Evolutionary conservation across 2,888 invertebrate genomes (phyloP).

Genomic region (Oxyteleia sp.): DNA sequence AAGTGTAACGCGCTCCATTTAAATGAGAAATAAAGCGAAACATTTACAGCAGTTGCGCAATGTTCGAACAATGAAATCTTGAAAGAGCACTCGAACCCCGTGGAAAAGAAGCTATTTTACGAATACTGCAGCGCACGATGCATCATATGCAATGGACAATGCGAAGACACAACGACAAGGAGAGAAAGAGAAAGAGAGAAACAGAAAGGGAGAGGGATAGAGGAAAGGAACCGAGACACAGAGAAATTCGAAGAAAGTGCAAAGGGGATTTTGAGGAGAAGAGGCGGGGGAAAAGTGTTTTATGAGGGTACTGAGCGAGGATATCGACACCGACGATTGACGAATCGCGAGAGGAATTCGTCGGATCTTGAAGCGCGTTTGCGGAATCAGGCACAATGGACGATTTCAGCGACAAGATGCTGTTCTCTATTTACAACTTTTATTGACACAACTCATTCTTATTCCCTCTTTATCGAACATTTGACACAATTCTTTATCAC

Average conservation of each 20-base stretch:
- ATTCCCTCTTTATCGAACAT: slow-evolving; percentile 37
- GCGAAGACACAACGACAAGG: slow-evolving; percentile 75
- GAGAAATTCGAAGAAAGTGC: slow-evolving; percentile 39
- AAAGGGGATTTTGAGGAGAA: slow-evolving; percentile 37
- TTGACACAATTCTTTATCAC: slow-evolving; percentile 55
- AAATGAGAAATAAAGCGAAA: slow-evolving; percentile 58
- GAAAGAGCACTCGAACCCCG: slow-evolving; percentile 77
- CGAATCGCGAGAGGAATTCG: slow-evolving; percentile 67
- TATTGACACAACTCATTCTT: slow-evolving; percentile 75
- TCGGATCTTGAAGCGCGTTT: slow-evolving; percentile 76
- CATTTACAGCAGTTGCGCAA: slow-evolving; percentile 62
- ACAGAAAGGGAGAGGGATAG: slow-evolving; percentile 66
- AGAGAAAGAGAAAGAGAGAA: slow-evolving; percentile 48
- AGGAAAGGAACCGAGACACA: slow-evolving; percentile 46
- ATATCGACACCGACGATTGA: slow-evolving; percentile 71
- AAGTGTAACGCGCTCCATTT: slow-evolving; percentile 52
- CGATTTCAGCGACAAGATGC: slow-evolving; percentile 65
- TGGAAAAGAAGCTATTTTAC: slow-evolving; percentile 82
- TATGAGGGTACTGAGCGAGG: slow-evolving; percentile 60
- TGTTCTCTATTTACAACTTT: slow-evolving; percentile 76
- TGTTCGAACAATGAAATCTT: slow-evolving; percentile 81
- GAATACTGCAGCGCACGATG: slow-evolving; percentile 77
- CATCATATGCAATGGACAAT: slow-evolving; percentile 72
- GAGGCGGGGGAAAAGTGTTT: slow-evolving; percentile 29
- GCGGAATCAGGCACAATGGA: slow-evolving; percentile 76